A percentile compares a stretch with the other conserved stretches of the same genome.
phyloP scores from a whole-genome alignment of 2,888 invertebrate species.

The Orthosia gothica region DNA sequence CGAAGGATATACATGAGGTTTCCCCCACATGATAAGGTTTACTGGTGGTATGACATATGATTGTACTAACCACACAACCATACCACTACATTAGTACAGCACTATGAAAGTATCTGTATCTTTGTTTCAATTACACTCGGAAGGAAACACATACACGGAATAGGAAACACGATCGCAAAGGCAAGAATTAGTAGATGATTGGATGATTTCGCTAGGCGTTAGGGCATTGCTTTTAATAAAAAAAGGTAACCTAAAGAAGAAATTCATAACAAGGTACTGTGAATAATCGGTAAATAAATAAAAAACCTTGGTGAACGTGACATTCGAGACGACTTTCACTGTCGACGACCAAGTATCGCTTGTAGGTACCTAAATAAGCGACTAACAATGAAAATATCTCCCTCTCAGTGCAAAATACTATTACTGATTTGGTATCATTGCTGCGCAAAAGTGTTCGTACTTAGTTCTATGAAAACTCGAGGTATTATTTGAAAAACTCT shows the following conservation, averaged over 20 bases:
- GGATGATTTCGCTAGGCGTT: conserved; percentile 52
- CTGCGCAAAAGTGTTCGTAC: conserved; percentile 1
- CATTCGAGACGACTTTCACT: conserved; percentile 64
- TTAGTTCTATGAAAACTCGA: neutral
- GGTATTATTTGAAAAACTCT: neutral
- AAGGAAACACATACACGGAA: conserved; percentile 30
- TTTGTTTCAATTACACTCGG: conserved; percentile 24
- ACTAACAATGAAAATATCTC: conserved; percentile 50
- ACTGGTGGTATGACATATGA: too few relatives aligned
- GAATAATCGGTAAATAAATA: conserved; percentile 56
- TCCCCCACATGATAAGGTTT: too few relatives aligned
- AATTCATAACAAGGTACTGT: conserved; percentile 23
- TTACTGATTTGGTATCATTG: conserved; percentile 18
- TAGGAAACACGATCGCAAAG: conserved; percentile 47
- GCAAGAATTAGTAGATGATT: conserved; percentile 45
- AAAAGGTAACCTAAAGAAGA: conserved; percentile 9
- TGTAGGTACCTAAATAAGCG: conserved; percentile 44
- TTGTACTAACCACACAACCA: neutral
- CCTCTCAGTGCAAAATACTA: conserved; percentile 35
- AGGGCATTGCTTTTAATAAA: conserved; percentile 32
- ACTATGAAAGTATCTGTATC: neutral
- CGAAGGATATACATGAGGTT: too few relatives aligned
- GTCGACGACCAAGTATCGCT: conserved; percentile 39
- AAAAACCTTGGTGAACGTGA: conserved; percentile 61
- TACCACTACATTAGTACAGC: neutral